Conservation (phyloP, 2,888 invertebrate genomes). For the Timandra comae region DNA sequence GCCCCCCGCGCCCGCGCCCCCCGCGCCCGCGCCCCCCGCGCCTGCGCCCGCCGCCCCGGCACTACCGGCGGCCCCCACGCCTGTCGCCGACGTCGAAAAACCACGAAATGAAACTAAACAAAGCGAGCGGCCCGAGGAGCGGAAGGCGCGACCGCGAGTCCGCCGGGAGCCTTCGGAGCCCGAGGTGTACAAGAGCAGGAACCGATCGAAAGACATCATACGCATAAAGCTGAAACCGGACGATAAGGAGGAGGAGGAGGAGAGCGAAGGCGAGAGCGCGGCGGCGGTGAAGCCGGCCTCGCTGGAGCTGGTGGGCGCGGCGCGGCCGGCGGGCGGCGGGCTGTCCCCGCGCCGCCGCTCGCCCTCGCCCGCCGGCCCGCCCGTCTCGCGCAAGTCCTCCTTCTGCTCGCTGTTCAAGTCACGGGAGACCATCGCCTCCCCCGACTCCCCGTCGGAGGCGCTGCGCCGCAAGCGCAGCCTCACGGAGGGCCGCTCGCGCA, state of each 20-base stretch:
- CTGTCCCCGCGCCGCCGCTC: slow-evolving; percentile 41
- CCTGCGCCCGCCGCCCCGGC: slow-evolving; percentile 7
- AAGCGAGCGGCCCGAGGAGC: slow-evolving; percentile 45
- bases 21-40: slow-evolving; percentile 18
- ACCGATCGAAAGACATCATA: slow-evolving; percentile 61
- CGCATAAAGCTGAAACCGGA: slow-evolving; percentile 85
- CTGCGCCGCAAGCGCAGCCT: slow-evolving; percentile 60
- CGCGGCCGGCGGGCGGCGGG: slow-evolving; percentile 53
- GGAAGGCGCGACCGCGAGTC: slow-evolving; percentile 44
- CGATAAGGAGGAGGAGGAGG: slow-evolving; percentile 80
- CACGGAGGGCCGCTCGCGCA: slow-evolving; percentile 75
- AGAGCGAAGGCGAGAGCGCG: slow-evolving; percentile 38
- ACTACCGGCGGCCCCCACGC: slow-evolving; percentile 1
- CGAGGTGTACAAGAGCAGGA: slow-evolving; percentile 47
- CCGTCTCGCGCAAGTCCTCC: slow-evolving; percentile 85
- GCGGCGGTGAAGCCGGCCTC: slow-evolving; percentile 20
- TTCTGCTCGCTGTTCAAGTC: slow-evolving; percentile 88
- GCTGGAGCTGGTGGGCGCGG: slow-evolving; percentile 27
- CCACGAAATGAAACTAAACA: slow-evolving; percentile 47
- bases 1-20: slow-evolving; percentile 12
- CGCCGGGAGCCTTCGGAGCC: slow-evolving; percentile 51
- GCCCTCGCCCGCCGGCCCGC: slow-evolving; percentile 81
- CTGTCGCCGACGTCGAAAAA: slow-evolving; percentile 42
- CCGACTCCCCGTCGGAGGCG: slow-evolving; percentile 76
- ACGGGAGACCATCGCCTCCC: slow-evolving; percentile 80